Evolutionary conservation across 2,888 invertebrate genomes (phyloP), one percentile per base, ranked within the genome.

Genomic region (Apamea sordens): DNA sequence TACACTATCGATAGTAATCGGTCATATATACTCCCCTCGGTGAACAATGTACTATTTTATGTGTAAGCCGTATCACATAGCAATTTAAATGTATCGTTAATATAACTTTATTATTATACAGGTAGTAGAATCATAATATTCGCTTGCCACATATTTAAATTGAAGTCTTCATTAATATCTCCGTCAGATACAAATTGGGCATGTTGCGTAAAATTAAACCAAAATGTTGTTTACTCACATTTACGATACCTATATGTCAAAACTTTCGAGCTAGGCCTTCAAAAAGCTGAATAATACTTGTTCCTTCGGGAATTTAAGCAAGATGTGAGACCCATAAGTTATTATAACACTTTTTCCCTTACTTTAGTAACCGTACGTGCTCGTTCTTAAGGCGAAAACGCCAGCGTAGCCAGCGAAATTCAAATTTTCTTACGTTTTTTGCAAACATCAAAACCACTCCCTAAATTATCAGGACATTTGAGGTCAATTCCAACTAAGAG

Each of bases 121-220:
- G 21, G 53, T 53, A 21, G 53, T n/a, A n/a, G n/a, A 0, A 50
- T 53, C 15, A 24, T 28, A 28, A 28, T 73, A 28, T 73, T 65
- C 28, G 15, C 56, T 44, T 65, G 10, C 41, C 28, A 28, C 21
- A 73, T 65, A 44, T 28, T 24, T 28, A 44, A 24, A 24, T 70
- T 10, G 24, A 70, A 70, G 32, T 56, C 32, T 70, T 70, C 15
- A 32, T 50, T n/a, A 70, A 70, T 53, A 53, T 56, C 24, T 47
- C 28, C 0, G 18, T 47, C 8, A 21, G 32, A 69, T 44, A 32
- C 18, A 68, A 32, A 68, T 68, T 44, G 11, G 24, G 28, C 68
- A 32, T 13, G n/a, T 13, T 73, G 13, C 8, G 15, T n/a, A 47
- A 21, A 71, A 13, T 36, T 3, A 10, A 72, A 36, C 18, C n/a